phyloP scores from a whole-genome alignment of 2,888 invertebrate species.

The Blastobasis adustella region DNA sequence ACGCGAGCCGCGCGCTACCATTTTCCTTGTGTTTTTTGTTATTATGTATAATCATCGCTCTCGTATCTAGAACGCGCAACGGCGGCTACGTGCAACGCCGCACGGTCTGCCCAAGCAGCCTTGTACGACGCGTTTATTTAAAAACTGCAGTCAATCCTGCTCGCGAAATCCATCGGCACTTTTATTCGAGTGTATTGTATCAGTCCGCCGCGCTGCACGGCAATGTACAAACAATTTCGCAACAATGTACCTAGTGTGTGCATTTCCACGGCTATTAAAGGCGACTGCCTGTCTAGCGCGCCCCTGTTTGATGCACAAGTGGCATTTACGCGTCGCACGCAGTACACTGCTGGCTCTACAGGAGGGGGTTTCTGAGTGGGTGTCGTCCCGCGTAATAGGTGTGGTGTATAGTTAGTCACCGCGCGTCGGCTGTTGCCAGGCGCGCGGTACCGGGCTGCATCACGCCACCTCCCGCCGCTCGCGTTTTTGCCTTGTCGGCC shows the following conservation, averaged over 20 bases:
- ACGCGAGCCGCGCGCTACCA: conserved; percentile 27
- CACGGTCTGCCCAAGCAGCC: conserved; percentile 23
- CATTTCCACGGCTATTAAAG: conserved; percentile 1
- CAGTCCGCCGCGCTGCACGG: too few relatives aligned
- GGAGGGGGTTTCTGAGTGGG: not conserved
- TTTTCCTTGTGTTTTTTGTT: conserved; percentile 38
- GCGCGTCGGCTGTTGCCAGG: not conserved
- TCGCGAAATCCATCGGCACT: too few relatives aligned
- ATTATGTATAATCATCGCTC: conserved; percentile 24
- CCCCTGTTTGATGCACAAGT: not conserved
- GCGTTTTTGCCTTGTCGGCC: conserved; percentile 16
- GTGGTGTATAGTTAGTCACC: not conserved
- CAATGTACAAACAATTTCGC: too few relatives aligned
- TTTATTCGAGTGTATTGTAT: too few relatives aligned
- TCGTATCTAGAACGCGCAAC: conserved; percentile 42
- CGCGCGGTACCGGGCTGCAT: conserved; percentile 17
- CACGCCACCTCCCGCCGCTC: conserved; percentile 39
- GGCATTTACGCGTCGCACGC: not conserved
- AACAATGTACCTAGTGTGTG: too few relatives aligned
- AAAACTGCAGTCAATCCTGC: too few relatives aligned
- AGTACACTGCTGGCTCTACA: not conserved
- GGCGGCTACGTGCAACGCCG: conserved; percentile 40
- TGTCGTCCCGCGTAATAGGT: not conserved
- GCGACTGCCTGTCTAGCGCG: conserved; percentile 6
- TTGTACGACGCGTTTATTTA: too few relatives aligned